Conservation (phyloP, 2,797 vertebrate species). For the Chromis chromis region DNA sequence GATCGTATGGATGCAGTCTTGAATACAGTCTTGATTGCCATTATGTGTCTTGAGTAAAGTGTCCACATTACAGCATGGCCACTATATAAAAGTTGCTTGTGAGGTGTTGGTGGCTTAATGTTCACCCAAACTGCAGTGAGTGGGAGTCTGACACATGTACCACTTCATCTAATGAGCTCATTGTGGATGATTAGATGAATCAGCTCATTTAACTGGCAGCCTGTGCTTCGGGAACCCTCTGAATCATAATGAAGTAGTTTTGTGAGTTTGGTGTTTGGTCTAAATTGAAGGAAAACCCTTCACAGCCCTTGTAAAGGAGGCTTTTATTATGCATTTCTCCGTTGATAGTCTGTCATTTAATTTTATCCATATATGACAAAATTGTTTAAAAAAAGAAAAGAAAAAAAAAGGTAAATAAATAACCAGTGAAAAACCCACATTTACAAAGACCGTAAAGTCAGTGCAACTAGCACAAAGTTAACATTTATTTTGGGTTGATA, state of each 20-base stretch:
- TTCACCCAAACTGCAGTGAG: slow-evolving; percentile 7
- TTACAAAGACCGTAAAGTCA: no score
- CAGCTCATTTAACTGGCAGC: slow-evolving; percentile 2
- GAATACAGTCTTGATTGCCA: not conserved
- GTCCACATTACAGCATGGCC: not conserved
- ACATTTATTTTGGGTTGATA: no score
- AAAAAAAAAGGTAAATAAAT: not conserved
- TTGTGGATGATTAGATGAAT: slow-evolving; percentile 17
- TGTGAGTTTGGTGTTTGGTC: not conserved
- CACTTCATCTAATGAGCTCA: slow-evolving; percentile 3
- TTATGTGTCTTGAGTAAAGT: not conserved
- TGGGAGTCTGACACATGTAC: not conserved
- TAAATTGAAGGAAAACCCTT: not conserved
- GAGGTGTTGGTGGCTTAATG: not conserved
- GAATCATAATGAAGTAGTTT: slow-evolving; percentile 5
- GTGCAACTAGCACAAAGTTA: no score
- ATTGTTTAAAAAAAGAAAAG: not conserved
- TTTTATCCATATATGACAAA: not conserved
- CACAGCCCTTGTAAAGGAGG: not conserved
- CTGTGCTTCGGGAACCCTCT: not conserved
- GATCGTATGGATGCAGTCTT: not conserved
- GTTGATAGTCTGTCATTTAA: not conserved
- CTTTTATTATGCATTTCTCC: not conserved
- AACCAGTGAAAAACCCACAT: not conserved
- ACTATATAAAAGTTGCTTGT: not conserved